Evolutionary conservation across 2,797 vertebrate species (phyloP).

Genomic region (Columba guinea): DNA sequence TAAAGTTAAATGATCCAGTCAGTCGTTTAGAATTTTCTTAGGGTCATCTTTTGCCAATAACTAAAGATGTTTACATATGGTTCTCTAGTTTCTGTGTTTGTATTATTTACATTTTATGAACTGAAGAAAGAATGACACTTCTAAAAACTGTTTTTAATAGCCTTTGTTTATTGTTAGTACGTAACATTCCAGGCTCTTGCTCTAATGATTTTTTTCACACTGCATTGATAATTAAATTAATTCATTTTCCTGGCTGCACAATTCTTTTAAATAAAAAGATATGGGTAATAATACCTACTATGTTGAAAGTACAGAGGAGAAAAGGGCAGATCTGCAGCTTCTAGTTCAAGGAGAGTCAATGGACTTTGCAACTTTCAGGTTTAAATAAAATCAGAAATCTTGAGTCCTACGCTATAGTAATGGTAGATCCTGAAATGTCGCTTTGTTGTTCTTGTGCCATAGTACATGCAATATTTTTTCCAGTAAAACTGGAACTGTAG

Average conservation of each 20-base stretch:
- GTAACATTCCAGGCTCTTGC: constrained; percentile 81
- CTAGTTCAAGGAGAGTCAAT: constrained; percentile 15
- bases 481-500: background rate
- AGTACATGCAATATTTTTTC: background rate
- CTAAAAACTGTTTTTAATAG: constrained; percentile 80
- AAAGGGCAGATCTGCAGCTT: constrained; percentile 72
- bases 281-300: constrained; percentile 81
- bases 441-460: background rate
- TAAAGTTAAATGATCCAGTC: constrained; percentile 79
- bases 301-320: constrained; percentile 74
- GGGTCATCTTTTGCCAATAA: constrained; percentile 71
- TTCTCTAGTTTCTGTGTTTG: constrained; percentile 71
- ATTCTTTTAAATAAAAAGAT: constrained; percentile 84
- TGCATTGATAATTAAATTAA: constrained; percentile 88
- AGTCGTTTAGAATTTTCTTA: constrained; percentile 79
- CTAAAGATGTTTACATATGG: constrained; percentile 64
- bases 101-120: constrained; percentile 80
- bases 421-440: background rate
- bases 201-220: constrained; percentile 86
- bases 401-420: background rate
- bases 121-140: constrained; percentile 71
- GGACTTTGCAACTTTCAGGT: background rate
- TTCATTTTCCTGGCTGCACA: constrained; percentile 85
- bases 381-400: constrained; percentile 18
- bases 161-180: constrained; percentile 83